Evolutionary conservation across 2,113 vertebrate species (phyloP).

Genomic region (Chaetorhynchus papuensis): DNA sequence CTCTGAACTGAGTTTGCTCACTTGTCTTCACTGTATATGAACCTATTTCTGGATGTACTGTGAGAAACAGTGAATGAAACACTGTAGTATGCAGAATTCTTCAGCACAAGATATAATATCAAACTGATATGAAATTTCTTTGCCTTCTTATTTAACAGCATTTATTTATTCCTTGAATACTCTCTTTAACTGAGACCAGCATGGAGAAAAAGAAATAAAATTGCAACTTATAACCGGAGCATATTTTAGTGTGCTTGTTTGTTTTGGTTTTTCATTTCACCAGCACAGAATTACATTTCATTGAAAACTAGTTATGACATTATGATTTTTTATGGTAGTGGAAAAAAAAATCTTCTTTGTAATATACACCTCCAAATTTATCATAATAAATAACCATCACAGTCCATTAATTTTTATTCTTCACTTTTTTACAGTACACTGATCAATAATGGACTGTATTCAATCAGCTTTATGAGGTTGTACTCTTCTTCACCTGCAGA

Average conservation of each 20-base stretch:
- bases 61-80: background rate
- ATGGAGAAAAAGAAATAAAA: background rate
- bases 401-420: slow-evolving; percentile 14
- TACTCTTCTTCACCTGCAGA: background rate
- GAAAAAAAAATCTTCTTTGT: background rate
- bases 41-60: background rate
- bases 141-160: background rate
- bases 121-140: background rate
- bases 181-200: background rate
- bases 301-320: background rate
- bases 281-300: background rate
- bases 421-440: background rate
- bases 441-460: background rate
- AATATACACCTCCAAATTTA: background rate
- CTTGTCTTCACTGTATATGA: background rate
- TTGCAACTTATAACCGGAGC: background rate
- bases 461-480: background rate
- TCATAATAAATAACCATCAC: background rate
- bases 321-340: background rate
- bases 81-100: background rate
- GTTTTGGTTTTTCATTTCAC: background rate
- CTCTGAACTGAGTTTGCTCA: background rate
- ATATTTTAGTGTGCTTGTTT: background rate
- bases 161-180: background rate
- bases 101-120: background rate